Evolutionary conservation across 1,140 invertebrate species (phyloP), one percentile per base, ranked within the genome.

Genomic region (Eubasilissa regina): DNA sequence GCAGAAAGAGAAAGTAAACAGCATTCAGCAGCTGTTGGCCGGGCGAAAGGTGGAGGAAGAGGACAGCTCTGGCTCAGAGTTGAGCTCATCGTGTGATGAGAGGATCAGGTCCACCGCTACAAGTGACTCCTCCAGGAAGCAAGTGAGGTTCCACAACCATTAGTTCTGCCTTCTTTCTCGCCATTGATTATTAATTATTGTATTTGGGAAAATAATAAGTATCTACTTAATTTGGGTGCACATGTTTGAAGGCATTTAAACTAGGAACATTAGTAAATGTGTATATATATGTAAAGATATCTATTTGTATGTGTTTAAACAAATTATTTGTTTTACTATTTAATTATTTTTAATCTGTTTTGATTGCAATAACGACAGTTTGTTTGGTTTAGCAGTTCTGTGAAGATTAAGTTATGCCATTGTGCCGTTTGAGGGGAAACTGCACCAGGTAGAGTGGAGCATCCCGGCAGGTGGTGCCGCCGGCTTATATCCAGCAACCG

Each of bases 1-100:
- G 0, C 79, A 83, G 60, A 80, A 80, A 10, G 25, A 74, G 7
- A 83, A 83, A 74, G 72, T 77, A 3, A 76, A 70, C 17, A 13
- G 44, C 15, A 79, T 83, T 35, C 60, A 76, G 60, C 17, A 47
- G 0, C 25, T 79, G 15, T 53, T 83, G n/a, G 73, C 78, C 10
- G 78, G 78, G 4, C 19, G 47, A 3, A 13, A 19, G 48, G 9
- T 0, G 11, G 17, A n/a, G 17, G 43, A 75, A 45, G 64, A 79
- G 45, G 62, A 53, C 13, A 55, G 35, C 9, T 25, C 45, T 43
- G 77, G 68, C 10, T 79, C 77, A 6, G 80, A 81, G 53, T 10
- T 72, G 9, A 73, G 70, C 70, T 80, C 81, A 3, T 82, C 81
- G 12, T 70, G 58, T 15, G 78, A 77, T 9, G 78, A 75, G 44